phyloP scores from a whole-genome alignment of 2,888 invertebrate species.

The Leistus spinibarbis region DNA sequence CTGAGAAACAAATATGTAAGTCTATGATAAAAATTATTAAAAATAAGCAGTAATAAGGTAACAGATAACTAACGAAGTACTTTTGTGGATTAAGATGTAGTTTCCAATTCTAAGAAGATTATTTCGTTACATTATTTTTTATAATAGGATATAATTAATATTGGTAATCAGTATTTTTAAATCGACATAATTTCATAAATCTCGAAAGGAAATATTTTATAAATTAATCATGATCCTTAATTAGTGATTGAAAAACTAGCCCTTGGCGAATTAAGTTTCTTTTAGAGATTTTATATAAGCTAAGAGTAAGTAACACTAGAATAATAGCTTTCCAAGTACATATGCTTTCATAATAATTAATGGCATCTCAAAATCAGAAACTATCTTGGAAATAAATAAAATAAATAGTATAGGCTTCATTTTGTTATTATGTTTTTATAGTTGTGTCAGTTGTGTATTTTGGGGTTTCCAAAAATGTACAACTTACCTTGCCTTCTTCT shows the following conservation, averaged over 20 bases:
- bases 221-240: too few species aligned
- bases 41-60: slow-evolving; percentile 22
- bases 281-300: background rate
- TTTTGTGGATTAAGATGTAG: background rate
- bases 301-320: slow-evolving; percentile 23
- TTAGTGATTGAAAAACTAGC: background rate
- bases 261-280: background rate
- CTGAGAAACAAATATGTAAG: slow-evolving; percentile 27
- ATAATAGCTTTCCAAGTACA: slow-evolving; percentile 30
- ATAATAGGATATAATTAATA: too few species aligned
- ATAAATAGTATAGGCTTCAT: slow-evolving; percentile 26
- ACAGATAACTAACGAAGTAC: background rate
- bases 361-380: slow-evolving; percentile 23
- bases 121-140: background rate
- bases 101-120: slow-evolving; percentile 6
- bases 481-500: slow-evolving; percentile 39
- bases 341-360: slow-evolving; percentile 28
- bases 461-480: slow-evolving; percentile 25
- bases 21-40: slow-evolving; percentile 23
- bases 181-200: too few species aligned
- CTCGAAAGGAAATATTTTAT: too few species aligned
- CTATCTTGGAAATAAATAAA: slow-evolving; percentile 18
- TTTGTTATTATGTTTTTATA: background rate
- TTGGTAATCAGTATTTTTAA: too few species aligned
- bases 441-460: slow-evolving; percentile 33